Evolutionary conservation across 2,113 vertebrate species (phyloP).

Genomic region (Ancistrus triradiatus): DNA sequence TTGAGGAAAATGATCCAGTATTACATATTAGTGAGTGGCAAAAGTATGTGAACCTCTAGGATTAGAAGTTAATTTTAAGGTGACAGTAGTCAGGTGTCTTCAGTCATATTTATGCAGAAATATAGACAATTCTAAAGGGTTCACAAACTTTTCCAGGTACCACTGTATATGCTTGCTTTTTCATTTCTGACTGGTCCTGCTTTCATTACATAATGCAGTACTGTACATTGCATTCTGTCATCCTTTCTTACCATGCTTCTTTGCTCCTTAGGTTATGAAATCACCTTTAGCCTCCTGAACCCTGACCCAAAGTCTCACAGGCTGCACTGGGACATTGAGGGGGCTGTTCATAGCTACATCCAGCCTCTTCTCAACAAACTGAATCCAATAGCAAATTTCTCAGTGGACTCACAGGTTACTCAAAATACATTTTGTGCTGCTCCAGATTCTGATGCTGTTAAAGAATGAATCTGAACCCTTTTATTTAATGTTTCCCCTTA

Average conservation of each 20-base stretch:
- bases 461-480: no score
- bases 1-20: no score
- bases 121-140: no score
- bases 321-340: conserved; percentile 87
- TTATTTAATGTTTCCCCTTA: not conserved
- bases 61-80: no score
- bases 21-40: no score
- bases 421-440: not conserved
- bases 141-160: no score
- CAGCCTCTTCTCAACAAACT: conserved; percentile 84
- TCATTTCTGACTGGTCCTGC: not conserved
- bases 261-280: conserved; percentile 80
- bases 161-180: no score
- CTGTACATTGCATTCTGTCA: not conserved
- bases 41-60: no score
- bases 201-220: not conserved
- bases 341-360: conserved; percentile 75
- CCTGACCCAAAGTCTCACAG: conserved; percentile 87
- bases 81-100: no score
- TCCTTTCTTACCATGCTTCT: not conserved
- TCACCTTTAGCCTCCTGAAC: conserved; percentile 94
- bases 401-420: conserved; percentile 89
- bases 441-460: not conserved
- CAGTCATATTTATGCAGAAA: no score
- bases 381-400: conserved; percentile 82